Evolutionary conservation across 2,888 invertebrate genomes (phyloP).

Genomic region (Drosophila tripunctata): DNA sequence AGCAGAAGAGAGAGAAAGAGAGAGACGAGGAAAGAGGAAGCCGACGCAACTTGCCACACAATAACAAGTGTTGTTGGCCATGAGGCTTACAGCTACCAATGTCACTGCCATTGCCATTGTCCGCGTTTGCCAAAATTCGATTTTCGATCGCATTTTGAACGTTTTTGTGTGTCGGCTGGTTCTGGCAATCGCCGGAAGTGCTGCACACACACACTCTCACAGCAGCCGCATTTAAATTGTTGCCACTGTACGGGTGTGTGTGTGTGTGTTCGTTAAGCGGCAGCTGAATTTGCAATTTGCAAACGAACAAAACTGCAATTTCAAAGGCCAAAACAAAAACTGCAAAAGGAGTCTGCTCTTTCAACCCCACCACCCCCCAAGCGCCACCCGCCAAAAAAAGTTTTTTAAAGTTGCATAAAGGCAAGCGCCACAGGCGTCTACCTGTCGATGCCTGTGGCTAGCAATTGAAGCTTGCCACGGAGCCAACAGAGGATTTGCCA

Average conservation of each 20-base stretch:
- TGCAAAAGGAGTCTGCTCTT: slow-evolving; percentile 10
- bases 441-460: slow-evolving; percentile 29
- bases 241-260: slow-evolving; percentile 13
- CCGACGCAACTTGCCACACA: slow-evolving; percentile 13
- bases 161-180: slow-evolving; percentile 30
- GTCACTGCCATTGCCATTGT: slow-evolving; percentile 64
- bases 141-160: slow-evolving; percentile 58
- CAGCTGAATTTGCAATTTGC: slow-evolving; percentile 64
- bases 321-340: slow-evolving; percentile 29
- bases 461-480: slow-evolving; percentile 3
- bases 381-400: slow-evolving; percentile 19
- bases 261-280: slow-evolving; percentile 32
- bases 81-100: slow-evolving; percentile 48
- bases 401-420: slow-evolving; percentile 47
- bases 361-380: no score
- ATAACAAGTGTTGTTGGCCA: slow-evolving; percentile 25
- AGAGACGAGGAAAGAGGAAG: neutral
- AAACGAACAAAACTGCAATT: slow-evolving; percentile 26
- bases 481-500: slow-evolving; percentile 9
- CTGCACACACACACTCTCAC: slow-evolving; percentile 14
- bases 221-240: slow-evolving; percentile 28
- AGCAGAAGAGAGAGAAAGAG: neutral
- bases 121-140: slow-evolving; percentile 66
- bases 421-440: slow-evolving; percentile 39
- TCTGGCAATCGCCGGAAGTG: slow-evolving; percentile 26